These are phyloP conservation scores for Antheraea yamamai DNA, from an alignment of 2,888 invertebrate species.

Conservation along the genomic window DNA sequence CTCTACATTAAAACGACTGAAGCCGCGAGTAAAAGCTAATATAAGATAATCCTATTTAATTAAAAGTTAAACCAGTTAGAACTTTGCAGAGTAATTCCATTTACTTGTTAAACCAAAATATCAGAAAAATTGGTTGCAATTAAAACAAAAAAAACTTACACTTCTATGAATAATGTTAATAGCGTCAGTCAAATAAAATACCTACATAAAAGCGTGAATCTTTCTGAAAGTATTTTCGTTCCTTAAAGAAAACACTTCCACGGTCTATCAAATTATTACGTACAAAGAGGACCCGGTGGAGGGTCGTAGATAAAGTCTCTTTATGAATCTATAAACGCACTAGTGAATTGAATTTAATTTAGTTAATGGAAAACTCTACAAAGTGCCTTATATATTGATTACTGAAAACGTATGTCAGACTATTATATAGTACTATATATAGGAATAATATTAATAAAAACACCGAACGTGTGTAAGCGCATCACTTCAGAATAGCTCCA, in stretches of 20 bases:
- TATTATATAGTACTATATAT: slow-evolving; percentile 30
- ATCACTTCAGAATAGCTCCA: too few relatives aligned
- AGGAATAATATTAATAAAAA: too few relatives aligned
- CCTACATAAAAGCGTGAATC: neutral
- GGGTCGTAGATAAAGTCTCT: slow-evolving; percentile 39
- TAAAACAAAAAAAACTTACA: neutral
- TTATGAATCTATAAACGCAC: slow-evolving; percentile 45
- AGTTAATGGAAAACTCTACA: slow-evolving; percentile 51
- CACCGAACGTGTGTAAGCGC: too few relatives aligned
- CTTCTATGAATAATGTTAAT: neutral
- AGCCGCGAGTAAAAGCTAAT: neutral
- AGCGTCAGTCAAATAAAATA: neutral
- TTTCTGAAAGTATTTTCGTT: neutral
- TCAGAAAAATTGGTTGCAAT: too few relatives aligned
- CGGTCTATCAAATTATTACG: slow-evolving; percentile 24
- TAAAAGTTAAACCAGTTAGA: neutral
- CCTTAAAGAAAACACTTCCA: slow-evolving; percentile 16
- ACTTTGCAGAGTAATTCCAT: too few relatives aligned
- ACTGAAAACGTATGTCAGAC: slow-evolving; percentile 24
- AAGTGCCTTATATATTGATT: slow-evolving; percentile 27
- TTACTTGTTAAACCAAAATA: too few relatives aligned
- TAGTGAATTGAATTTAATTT: slow-evolving; percentile 53
- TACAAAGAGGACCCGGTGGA: slow-evolving; percentile 26
- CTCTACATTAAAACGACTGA: neutral
- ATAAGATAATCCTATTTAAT: neutral